These are phyloP conservation scores for Notospermus geniculatus DNA, from an alignment of 1,140 invertebrate genomes.

Conservation along the genomic window DNA sequence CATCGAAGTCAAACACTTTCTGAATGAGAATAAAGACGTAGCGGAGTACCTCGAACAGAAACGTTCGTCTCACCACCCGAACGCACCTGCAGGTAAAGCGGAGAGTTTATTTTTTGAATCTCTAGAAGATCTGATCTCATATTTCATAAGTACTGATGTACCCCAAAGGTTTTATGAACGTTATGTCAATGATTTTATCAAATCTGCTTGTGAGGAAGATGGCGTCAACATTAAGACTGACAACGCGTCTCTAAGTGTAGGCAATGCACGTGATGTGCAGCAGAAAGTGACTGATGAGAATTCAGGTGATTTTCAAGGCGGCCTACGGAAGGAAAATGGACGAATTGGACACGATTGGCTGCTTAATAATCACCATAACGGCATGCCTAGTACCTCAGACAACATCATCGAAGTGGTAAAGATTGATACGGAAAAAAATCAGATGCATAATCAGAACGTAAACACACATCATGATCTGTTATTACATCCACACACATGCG, in stretches of 20 bases:
- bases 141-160: not conserved
- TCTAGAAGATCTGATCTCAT: slow-evolving; percentile 7
- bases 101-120: slow-evolving; percentile 4
- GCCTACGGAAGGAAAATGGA: too few species aligned
- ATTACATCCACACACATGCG: not conserved
- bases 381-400: too few species aligned
- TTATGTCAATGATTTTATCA: not conserved
- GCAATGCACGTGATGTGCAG: not conserved
- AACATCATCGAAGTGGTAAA: too few species aligned
- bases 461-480: too few species aligned
- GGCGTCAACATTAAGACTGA: not conserved
- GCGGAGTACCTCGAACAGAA: slow-evolving; percentile 7
- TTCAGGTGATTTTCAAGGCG: too few species aligned
- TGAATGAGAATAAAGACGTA: not conserved
- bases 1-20: not conserved
- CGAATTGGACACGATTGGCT: too few species aligned
- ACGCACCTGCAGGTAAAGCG: slow-evolving; percentile 5
- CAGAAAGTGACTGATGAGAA: too few species aligned
- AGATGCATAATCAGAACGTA: too few species aligned
- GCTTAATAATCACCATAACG: too few species aligned
- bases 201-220: not conserved
- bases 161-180: not conserved
- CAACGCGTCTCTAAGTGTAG: not conserved
- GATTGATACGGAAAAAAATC: too few species aligned
- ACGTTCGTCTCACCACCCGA: not conserved